Base-by-base conservation (phyloP, 2,113 vertebrate species). In the Oreotrochilus melanogaster region DNA sequence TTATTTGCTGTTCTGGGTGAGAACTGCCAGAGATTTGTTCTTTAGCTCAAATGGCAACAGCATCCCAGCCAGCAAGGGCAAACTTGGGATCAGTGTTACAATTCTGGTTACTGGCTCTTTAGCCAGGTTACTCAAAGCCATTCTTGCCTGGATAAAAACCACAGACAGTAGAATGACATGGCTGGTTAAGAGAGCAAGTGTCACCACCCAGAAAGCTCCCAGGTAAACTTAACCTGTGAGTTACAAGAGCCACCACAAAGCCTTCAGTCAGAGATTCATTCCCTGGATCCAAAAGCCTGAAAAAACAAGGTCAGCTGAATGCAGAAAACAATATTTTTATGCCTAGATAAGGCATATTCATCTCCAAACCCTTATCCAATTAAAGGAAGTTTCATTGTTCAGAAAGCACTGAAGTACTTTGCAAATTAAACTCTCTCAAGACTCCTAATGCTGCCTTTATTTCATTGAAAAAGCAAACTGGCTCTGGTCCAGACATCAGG, bases 221-320 rank as follows among this genome's bases (percentile, higher is more conserved):
- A 92, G 78, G 80, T 89, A 74, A 95, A 75, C 89, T 88, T 76
- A 65, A 78, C 47, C 78, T 25, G 14, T 2, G 14, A 42, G 31
- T 88, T 89, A 69, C 84, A 82, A 48, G 66, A 82, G 33, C 33
- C 82, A 80, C 50, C 71, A 91, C 87, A 97, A 91, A 94, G 89
- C 78, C 82, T 74, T 62, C 43, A 56, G 74, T 93, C 85, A 93
- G 50, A 81, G 47, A 67, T 67, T 56, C 25, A 47, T 51, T 70
- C 45, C 61, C 43, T 70, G 25, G 33, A n/a, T 86, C 60, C 60
- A 83, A 64, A 82, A 54, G 47, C 7, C 56, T 73, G 50, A 73
- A 83, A 83, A 78, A 91, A 60, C 28, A 75, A 85, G 66, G 39
- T 25, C 53, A 78, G 48, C 3, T 43, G 48, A 95, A 85, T 3